A percentile compares a stretch with the other conserved stretches of the same genome.
Evolutionary conservation across 2,797 vertebrate species (phyloP).

Genomic region (Chrysocyon brachyurus): DNA sequence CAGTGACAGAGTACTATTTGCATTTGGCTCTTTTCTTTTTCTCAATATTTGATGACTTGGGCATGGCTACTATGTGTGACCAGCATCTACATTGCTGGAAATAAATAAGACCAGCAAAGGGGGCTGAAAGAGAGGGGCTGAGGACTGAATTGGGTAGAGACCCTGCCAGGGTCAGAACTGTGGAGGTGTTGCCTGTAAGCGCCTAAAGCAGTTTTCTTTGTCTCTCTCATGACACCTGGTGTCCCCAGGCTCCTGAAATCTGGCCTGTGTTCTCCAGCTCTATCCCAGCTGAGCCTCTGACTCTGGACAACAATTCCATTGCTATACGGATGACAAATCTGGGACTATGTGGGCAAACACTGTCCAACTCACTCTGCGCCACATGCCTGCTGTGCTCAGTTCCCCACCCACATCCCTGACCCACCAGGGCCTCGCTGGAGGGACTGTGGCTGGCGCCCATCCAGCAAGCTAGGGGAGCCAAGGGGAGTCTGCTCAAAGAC

Average conservation of each 20-base stretch:
- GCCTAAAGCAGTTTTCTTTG: slow-evolving; percentile 28
- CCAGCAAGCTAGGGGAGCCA: not conserved
- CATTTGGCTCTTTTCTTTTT: not conserved
- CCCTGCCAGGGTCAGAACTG: not conserved
- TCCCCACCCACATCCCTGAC: not conserved
- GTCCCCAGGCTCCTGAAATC: slow-evolving; percentile 53
- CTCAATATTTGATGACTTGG: not conserved
- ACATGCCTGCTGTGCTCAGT: not conserved
- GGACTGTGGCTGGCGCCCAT: not conserved
- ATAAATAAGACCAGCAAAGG: not conserved
- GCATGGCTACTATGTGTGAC: not conserved
- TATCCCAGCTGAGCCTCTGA: slow-evolving; percentile 33
- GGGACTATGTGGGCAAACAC: slow-evolving; percentile 38
- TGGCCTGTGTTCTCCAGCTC: slow-evolving; percentile 62
- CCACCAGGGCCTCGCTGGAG: not conserved
- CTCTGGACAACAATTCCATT: slow-evolving; percentile 5
- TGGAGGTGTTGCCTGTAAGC: not conserved
- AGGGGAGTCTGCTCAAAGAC: not conserved
- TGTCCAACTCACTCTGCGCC: not conserved
- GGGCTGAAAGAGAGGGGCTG: not conserved
- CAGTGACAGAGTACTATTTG: not conserved
- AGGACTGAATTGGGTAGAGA: not conserved
- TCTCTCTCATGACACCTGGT: slow-evolving; percentile 72
- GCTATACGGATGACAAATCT: slow-evolving; percentile 68
- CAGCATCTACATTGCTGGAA: not conserved